Evolutionary conservation across 1,140 invertebrate genomes (phyloP), one percentile per base, ranked within the genome.

Genomic region (Ceratina japonica): DNA sequence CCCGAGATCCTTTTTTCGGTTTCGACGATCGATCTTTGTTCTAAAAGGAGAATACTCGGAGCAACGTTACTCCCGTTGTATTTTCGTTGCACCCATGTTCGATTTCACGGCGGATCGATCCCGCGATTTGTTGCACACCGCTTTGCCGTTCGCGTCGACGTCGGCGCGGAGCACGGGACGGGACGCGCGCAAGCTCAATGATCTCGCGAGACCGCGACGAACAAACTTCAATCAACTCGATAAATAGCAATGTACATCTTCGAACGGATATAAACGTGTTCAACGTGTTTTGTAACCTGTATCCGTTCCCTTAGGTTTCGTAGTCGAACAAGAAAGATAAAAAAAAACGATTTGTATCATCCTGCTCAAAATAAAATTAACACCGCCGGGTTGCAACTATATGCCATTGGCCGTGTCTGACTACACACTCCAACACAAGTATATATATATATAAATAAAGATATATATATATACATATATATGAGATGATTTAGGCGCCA

Each of bases 271-370:
- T 15, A 64, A 74, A 65, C 75, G 66, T 59, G 66, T 52, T 75
- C 75, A 63, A 71, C 44, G 27, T 71, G 44, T 71, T 77, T 77
- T 77, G 56, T 77, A 77, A 77, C 31, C 51, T 49, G 54, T 12
- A 49, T 71, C 59, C 64, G 65, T 62, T 62, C 58, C 59, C 49
- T 37, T 44, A 63, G n/a, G 58, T 71, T 77, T 72, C 58, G 12
- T 56, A 71, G 69, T 22, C 24, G 58, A 31, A 31, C 5, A 4
- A 51, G 24, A 51, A 16, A 65, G 20, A 49, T 7, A 54, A 66
- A 65, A 37, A 58, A 0, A 16, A 76, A 58, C 15, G n/a, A 64
- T 78, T 78, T 78, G 31, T 78, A 64, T 63, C 51, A 51, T 51
- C 65, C 52, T 49, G 68, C 59, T 78, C 75, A 61, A 71, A 71